phyloP scores from a whole-genome alignment of 1,140 invertebrate species.

The Trichonephila clavipes region DNA sequence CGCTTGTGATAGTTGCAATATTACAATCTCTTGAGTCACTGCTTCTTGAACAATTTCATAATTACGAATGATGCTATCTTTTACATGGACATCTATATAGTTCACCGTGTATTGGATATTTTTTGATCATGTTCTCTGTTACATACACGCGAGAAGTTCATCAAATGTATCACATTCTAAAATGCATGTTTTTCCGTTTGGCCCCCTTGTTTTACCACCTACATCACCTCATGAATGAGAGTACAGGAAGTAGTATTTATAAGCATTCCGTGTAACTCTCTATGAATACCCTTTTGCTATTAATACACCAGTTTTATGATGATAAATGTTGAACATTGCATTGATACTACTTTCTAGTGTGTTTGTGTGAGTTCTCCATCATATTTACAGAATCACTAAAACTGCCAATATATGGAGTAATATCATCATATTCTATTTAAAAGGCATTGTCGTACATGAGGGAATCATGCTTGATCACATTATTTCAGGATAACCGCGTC shows the following conservation, averaged over 20 bases:
- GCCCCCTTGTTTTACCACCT: background rate
- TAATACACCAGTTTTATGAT: slow-evolving; percentile 35
- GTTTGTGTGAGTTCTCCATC: background rate
- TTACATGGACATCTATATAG: slow-evolving; percentile 60
- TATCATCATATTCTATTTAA: slow-evolving; percentile 26
- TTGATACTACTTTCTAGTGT: background rate
- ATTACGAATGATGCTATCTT: slow-evolving; percentile 52
- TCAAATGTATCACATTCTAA: slow-evolving; percentile 68
- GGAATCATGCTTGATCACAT: slow-evolving; percentile 52
- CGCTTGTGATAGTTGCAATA: slow-evolving; percentile 38
- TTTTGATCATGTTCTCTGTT: slow-evolving; percentile 35
- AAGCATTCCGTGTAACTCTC: slow-evolving; percentile 35
- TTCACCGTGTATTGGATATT: slow-evolving; percentile 39
- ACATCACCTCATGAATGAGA: slow-evolving; percentile 76
- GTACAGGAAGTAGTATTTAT: slow-evolving; percentile 74
- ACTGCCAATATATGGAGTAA: slow-evolving; percentile 12
- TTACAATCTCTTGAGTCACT: slow-evolving; percentile 78
- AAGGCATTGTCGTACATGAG: slow-evolving; percentile 24
- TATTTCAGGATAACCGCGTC: slow-evolving; percentile 15
- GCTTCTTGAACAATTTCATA: slow-evolving; percentile 78
- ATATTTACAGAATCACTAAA: slow-evolving; percentile 40
- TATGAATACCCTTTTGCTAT: slow-evolving; percentile 24
- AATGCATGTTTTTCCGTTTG: slow-evolving; percentile 59
- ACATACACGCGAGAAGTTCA: slow-evolving; percentile 66
- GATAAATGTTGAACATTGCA: background rate